Conservation (phyloP, 1,140 invertebrate genomes). For the Lordiphosa mommai region DNA sequence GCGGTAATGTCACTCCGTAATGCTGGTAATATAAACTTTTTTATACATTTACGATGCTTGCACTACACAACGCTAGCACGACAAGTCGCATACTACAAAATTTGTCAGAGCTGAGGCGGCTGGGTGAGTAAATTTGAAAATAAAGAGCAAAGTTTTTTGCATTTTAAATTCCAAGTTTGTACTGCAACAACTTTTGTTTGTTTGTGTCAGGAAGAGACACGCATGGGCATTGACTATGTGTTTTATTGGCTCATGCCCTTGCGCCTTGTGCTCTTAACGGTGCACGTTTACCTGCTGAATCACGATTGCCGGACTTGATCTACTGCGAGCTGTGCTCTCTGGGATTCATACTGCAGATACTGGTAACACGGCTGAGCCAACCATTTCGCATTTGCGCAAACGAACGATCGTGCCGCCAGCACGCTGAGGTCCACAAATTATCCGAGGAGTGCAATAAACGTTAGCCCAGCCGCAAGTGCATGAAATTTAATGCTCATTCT, state of each 20-base stretch:
- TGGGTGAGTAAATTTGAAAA: constrained; percentile 15
- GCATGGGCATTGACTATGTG: not conserved
- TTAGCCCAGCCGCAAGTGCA: constrained; percentile 34
- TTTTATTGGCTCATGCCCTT: constrained; percentile 2
- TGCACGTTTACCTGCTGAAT: constrained; percentile 24
- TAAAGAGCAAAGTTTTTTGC: constrained; percentile 24
- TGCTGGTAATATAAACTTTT: constrained; percentile 66
- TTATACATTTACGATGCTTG: constrained; percentile 35
- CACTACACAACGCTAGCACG: constrained; percentile 27
- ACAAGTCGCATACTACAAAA: constrained; percentile 38
- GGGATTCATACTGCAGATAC: not conserved
- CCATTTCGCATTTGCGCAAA: constrained; percentile 2
- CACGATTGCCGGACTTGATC: too few species aligned
- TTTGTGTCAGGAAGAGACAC: not conserved
- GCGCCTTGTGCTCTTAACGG: not conserved
- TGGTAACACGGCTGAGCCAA: not conserved
- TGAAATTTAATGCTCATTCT: constrained; percentile 56
- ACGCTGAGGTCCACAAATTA: constrained; percentile 38
- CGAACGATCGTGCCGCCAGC: constrained; percentile 10
- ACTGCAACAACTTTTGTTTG: not conserved
- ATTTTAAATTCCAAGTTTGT: constrained; percentile 28
- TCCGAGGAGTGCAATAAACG: constrained; percentile 48
- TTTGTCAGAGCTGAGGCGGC: constrained; percentile 45
- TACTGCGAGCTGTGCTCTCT: not conserved
- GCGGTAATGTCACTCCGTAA: constrained; percentile 48